phyloP scores from a whole-genome alignment of 2,888 invertebrate genomes.

The Eumerus sabulonum region DNA sequence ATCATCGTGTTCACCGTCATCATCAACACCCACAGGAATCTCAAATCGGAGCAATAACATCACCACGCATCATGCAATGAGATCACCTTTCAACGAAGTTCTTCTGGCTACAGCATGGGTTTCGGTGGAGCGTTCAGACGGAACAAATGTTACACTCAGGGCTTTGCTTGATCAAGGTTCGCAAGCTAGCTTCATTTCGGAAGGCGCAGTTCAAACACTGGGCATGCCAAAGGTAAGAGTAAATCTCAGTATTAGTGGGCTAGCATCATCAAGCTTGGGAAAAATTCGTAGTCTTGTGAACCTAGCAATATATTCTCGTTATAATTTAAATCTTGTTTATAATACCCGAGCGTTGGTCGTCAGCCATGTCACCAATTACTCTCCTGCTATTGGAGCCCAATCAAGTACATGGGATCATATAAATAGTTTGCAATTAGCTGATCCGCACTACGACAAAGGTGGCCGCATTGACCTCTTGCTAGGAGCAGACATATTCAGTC shows the following conservation, averaged over 20 bases:
- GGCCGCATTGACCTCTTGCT: constrained; percentile 11
- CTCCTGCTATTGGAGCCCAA: neutral
- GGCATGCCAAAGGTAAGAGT: constrained; percentile 18
- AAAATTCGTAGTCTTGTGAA: constrained; percentile 3
- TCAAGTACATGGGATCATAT: constrained; percentile 18
- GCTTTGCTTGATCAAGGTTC: constrained; percentile 14
- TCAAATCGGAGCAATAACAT: too few species aligned
- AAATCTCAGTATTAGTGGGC: constrained; percentile 14
- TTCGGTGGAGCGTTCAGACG: constrained; percentile 11
- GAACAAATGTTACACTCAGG: neutral
- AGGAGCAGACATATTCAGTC: constrained; percentile 18
- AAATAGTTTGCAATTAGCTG: constrained; percentile 5
- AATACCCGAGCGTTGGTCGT: neutral
- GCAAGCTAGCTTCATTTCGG: constrained; percentile 14
- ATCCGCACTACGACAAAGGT: constrained; percentile 15
- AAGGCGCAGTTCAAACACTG: constrained; percentile 19
- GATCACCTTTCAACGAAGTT: constrained; percentile 8
- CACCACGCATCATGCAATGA: too few species aligned
- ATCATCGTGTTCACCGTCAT: too few species aligned
- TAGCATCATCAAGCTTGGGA: constrained; percentile 7
- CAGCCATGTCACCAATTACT: constrained; percentile 2
- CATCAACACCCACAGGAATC: too few species aligned
- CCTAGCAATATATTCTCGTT: constrained; percentile 5
- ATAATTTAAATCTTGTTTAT: neutral
- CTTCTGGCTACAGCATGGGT: constrained; percentile 18